phyloP scores from a whole-genome alignment of 2,888 invertebrate genomes.

The Euzetes globulus region DNA sequence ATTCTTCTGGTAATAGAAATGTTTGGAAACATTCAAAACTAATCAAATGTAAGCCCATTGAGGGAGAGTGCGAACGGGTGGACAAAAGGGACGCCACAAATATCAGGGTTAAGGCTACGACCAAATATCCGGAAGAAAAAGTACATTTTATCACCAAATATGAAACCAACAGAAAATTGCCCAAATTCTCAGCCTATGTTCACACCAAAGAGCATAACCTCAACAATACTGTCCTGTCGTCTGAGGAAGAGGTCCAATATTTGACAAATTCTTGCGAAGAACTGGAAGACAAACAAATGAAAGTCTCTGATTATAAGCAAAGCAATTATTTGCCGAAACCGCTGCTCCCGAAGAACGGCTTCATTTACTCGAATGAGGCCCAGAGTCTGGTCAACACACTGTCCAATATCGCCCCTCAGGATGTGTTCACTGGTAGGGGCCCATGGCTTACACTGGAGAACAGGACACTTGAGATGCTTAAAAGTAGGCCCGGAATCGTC shows the following conservation, averaged over 20 bases:
- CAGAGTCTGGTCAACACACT: conserved; percentile 27
- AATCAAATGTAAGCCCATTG: conserved; percentile 2
- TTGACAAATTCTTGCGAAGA: background rate
- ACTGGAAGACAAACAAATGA: conserved; percentile 20
- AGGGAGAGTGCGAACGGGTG: background rate
- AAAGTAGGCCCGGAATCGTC: conserved; percentile 2
- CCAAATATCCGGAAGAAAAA: conserved; percentile 15
- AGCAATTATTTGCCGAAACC: conserved; percentile 29
- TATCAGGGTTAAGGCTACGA: background rate
- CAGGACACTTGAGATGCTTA: background rate
- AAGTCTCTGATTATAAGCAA: conserved; percentile 13
- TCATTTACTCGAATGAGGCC: conserved; percentile 16
- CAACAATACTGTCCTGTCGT: background rate
- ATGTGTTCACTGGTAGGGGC: conserved; percentile 17
- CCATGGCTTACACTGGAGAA: conserved; percentile 19
- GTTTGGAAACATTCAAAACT: conserved; percentile 22
- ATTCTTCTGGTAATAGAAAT: background rate
- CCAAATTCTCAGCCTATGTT: conserved; percentile 20
- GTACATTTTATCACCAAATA: conserved; percentile 11
- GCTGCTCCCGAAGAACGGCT: conserved; percentile 27
- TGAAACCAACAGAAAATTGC: conserved; percentile 5
- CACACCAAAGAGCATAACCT: background rate
- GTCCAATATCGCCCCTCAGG: conserved; percentile 33
- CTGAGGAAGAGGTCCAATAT: background rate
- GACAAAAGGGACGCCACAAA: background rate